Base-by-base conservation (phyloP, 2,113 vertebrate genomes). In the Gobio gobio region DNA sequence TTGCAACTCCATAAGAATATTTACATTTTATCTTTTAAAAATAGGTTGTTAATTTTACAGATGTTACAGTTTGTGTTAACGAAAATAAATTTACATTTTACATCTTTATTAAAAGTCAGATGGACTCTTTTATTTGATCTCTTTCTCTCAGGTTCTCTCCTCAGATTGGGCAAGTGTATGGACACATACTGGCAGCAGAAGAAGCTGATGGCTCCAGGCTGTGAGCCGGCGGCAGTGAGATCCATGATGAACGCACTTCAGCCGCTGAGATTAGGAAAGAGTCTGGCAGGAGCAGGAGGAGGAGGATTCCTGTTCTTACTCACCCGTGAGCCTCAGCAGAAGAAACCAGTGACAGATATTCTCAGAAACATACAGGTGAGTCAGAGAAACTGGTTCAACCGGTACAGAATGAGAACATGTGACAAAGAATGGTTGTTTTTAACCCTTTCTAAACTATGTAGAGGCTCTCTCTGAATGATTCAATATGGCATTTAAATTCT, bases 271-370 rank as follows among this genome's bases (percentile, higher is more conserved):
- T 83, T 97, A 0, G 97, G 98, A 80, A 97, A 98, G 93, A 97
- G 96, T 88, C 89, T 97, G 91, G 97, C 97, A 0, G 98, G 98
- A 22, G 98, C 98, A 0, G 98, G 98, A 0, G 98, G 98, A 0
- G 98, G 98, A 0, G 98, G 98, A 43, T 99, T 99, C 91, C 96
- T 99, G 4, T 98, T 95, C 0, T 9, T 97, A 83, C 74, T 99
- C 78, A 97, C 97, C 68, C 95, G 93, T 80, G 90, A 95, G 36
- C 95, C 96, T 0, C 86, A 0, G 58, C 96, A 96, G 88, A 92
- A 87, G 29, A 91, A 93, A 22, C 90, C 66, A 2, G 91, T 99
- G 56, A 92, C 93, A 79, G 89, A 87, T 16, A 64, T 96, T 51
- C 94, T 98, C 49, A 87, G 85, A 5, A 87, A 88, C 78, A 96